Conservation (phyloP, 2,797 vertebrate genomes). For the Mareca strepera region DNA sequence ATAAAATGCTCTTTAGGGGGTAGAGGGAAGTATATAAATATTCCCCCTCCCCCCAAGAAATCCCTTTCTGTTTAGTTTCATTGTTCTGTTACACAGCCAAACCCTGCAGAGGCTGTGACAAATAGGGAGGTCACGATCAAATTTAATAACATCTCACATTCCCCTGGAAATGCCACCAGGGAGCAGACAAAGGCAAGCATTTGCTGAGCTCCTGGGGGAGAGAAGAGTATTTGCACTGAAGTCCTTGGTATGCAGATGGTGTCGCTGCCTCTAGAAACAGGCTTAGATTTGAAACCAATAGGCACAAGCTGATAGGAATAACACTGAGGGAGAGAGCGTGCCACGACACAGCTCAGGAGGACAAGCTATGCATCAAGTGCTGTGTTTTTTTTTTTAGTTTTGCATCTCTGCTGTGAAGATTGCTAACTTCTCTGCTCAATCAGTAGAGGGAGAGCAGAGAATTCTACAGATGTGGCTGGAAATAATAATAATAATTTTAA, state of each 20-base stretch:
- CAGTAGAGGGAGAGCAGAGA: background rate
- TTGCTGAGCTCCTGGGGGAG: conserved; percentile 41
- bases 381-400: background rate
- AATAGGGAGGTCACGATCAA: conserved; percentile 47
- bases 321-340: background rate
- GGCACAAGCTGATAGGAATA: background rate
- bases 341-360: background rate
- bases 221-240: background rate
- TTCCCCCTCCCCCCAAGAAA: background rate
- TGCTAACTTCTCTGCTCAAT: background rate
- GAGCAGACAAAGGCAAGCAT: conserved; percentile 57
- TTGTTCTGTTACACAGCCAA: conserved; percentile 1
- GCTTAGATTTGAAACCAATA: background rate
- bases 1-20: background rate
- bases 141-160: conserved; percentile 60
- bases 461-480: rapidly evolving
- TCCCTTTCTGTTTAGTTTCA: background rate
- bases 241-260: conserved; percentile 57
- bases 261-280: conserved; percentile 16
- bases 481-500: background rate
- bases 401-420: rapidly evolving
- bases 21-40: background rate
- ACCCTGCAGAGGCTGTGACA: conserved; percentile 30
- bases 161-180: conserved; percentile 57
- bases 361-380: background rate